Evolutionary conservation across 1,140 invertebrate genomes (phyloP), one percentile per base, ranked within the genome.

Genomic region (Polypedilum pembai): DNA sequence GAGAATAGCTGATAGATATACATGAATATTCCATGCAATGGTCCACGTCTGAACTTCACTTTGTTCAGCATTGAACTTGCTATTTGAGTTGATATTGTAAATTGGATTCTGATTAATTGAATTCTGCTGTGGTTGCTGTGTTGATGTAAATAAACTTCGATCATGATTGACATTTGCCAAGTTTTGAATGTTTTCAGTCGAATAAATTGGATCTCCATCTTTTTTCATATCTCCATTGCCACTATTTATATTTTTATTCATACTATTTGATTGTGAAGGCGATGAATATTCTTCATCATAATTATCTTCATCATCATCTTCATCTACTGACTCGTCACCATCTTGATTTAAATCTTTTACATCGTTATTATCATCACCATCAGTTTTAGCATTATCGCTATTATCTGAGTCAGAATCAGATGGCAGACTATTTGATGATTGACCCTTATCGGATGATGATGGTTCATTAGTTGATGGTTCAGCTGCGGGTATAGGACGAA

Each of bases 11-110:
- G 91, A 90, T 10, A 92, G 80, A 83, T 96, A 96, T 0, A 95
- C 90, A 78, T 96, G 93, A 12, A 95, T 85, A 76, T 93, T 92
- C 94, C 93, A 95, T 1, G 92, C 92, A 77, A 93, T 89, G 0
- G 88, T 87, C 90, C 90, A 92, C 0, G 89, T 89, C 12, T 83
- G 84, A 74, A 84, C 84, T 75, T 74, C 0, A 78, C 77, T 15
- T 75, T 76, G 65, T 69, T 69, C 65, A 5, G 65, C 65, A 69
- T 69, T 69, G 17, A 69, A 69, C 12, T 69, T 69, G 17, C 17
- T 69, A 21, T 69, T 69, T 18, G 17, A 18, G 17, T 69, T 69
- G 8, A 69, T 69, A 21, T 69, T 69, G 7, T 69, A 69, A 21
- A 69, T 69, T 69, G 65, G 65, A 69, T 69, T 69, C 20, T 69